phyloP scores from a whole-genome alignment of 1,140 invertebrate species.

The Drosophila sp. region DNA sequence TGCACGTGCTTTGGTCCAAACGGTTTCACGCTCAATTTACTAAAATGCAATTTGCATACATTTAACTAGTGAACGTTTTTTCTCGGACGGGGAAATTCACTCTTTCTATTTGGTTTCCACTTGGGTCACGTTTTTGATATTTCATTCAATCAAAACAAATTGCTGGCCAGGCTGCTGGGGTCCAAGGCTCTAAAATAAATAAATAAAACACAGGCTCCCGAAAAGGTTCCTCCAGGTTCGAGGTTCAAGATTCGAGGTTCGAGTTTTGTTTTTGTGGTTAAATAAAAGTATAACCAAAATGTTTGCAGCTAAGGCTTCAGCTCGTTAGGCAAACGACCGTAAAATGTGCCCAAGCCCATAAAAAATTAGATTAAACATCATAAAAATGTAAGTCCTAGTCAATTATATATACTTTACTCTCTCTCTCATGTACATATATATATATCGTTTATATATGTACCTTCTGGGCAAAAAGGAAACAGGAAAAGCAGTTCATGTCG shows the following conservation, averaged over 20 bases:
- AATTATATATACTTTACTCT: conserved; percentile 49
- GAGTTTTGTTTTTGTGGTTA: conserved; percentile 6
- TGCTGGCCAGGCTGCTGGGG: conserved; percentile 40
- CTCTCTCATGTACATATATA: background rate
- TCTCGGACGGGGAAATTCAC: conserved; percentile 19
- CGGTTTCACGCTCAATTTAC: conserved; percentile 68
- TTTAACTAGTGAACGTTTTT: conserved; percentile 37
- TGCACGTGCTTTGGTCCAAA: conserved; percentile 65
- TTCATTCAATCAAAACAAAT: conserved; percentile 82
- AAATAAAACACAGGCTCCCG: conserved; percentile 40
- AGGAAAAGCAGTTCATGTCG: conserved; percentile 27
- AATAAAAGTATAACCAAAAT: conserved; percentile 23
- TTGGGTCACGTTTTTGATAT: conserved; percentile 80
- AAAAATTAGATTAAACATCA: conserved; percentile 77
- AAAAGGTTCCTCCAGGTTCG: background rate
- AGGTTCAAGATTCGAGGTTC: background rate
- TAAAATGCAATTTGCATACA: conserved; percentile 71
- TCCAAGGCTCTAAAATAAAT: conserved; percentile 69
- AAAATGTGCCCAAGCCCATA: conserved; percentile 55
- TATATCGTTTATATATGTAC: background rate
- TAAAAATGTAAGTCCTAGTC: conserved; percentile 71
- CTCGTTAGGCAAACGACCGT: conserved; percentile 71
- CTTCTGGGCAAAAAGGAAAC: background rate
- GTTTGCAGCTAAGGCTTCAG: conserved; percentile 29
- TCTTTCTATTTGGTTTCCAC: conserved; percentile 48